Base-by-base conservation (phyloP, 2,797 vertebrate genomes). In the Lophius americanus region DNA sequence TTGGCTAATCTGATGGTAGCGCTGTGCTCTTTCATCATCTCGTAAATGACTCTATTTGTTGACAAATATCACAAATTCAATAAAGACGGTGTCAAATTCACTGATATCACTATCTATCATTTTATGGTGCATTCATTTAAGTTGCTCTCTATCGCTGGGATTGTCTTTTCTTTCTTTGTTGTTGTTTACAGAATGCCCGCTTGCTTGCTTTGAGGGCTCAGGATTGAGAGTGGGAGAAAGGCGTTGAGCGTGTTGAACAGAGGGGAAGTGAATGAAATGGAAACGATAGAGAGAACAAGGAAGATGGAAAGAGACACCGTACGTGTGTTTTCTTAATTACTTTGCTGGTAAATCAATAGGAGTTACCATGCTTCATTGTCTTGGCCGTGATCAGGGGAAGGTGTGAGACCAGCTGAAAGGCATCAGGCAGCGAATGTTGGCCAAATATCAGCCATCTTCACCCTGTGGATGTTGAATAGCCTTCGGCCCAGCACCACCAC, bases 251-350 rank as follows among this genome's bases (percentile, higher is more conserved):
- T 49, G 42, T 37, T 51, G 11, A 51, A 36, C 12, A 52, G 14
- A 60, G 36, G 68, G 7, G 60, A 12, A 44, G 54, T 56, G 32
- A 58, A 46, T 36, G 0, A 52, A 43, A 6, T 48, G n/a, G 39
- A 55, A 67, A 63, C 44, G 55, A 60, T 2, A 42, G 13, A 44
- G 7, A 37, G 5, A 65, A 33, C 7, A 42, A 67, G 23, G 3
- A 33, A 56, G 37, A 10, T 11, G 2, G 10, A 53, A 42, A 43
- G 7, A 55, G 14, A 60, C 43, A 68, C 54, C 44, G 52, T 50
- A 47, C 52, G 72, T 75, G 74, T 3, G 37, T 83, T 59, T 77
- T 81, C 74, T 88, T 86, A 85, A 91, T 88, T 85, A 84, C 67
- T 72, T 65, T 67, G 51, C 68, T 67, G 50, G 70, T 68, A 72